Evolutionary conservation across 2,113 vertebrate genomes (phyloP).

Genomic region (Beaufortia kweichowensis): DNA sequence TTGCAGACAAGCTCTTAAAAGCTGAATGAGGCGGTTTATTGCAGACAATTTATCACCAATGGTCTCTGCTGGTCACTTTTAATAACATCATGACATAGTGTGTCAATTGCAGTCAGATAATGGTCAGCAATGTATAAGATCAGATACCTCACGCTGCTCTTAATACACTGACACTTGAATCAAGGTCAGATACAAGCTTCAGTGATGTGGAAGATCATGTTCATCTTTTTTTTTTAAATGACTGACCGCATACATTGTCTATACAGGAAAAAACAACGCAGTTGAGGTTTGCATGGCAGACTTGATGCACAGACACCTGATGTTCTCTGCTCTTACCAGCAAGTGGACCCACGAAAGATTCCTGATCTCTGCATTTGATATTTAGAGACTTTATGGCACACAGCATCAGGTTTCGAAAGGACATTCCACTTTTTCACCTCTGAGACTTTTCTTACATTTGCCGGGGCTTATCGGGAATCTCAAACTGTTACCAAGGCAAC

Average conservation of each 20-base stretch:
- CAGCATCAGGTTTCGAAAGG: neutral
- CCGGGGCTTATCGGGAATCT: neutral
- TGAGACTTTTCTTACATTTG: constrained; percentile 19
- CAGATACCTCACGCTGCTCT: neutral
- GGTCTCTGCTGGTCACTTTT: neutral
- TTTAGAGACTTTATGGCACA: neutral
- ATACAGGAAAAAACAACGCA: neutral
- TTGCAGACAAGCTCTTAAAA: neutral
- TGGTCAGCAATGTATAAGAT: neutral
- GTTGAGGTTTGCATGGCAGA: no score
- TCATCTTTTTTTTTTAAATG: neutral
- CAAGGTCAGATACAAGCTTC: neutral
- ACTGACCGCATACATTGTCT: neutral
- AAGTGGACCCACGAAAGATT: neutral
- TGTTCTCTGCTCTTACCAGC: neutral
- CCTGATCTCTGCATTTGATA: neutral
- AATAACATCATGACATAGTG: neutral
- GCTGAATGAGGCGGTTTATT: neutral
- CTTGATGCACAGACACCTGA: no score
- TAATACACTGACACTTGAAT: neutral
- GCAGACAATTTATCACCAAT: neutral
- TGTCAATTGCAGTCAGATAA: neutral
- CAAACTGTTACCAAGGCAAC: constrained; percentile 33
- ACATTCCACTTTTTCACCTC: constrained; percentile 12
- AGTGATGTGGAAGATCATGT: neutral